Base-by-base conservation (phyloP, 2,113 vertebrate genomes). In the Oryzias curvinotus region DNA sequence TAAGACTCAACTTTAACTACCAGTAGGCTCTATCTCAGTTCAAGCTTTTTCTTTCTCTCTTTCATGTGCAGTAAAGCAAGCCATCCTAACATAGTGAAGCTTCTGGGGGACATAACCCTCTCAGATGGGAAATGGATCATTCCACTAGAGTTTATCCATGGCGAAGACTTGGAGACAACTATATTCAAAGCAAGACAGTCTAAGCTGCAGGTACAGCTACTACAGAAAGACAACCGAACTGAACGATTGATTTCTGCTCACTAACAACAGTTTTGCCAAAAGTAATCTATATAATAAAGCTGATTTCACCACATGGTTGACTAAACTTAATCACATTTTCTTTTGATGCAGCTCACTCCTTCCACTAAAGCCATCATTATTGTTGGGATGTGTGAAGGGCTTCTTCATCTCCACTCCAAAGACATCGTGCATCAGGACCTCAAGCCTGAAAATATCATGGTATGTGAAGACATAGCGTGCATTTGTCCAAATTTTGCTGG, bases 371-470 rank as follows among this genome's bases (percentile, higher is more conserved):
- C 73, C 26, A 90, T 71, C 4, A 91, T 92, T 62, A 90, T 91
- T 19, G 30, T 65, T 0, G 91, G 91, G 6, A 92, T 92, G 91
- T 91, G 91, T 73, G 89, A 91, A 56, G 91, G 91, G 5, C 73
- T 92, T 65, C 57, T 57, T 49, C 74, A 87, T 64, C 89, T 92
- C 36, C 91, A 92, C 69, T 67, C 55, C 52, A 88, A 75, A 69
- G 88, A 91, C 43, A 80, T 92, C 10, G 91, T 92, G 60, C 91
- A 92, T 78, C 91, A 92, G 77, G 91, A 92, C 62, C 88, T 92
- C 41, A 92, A 92, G 75, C 91, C 91, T 57, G 91, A 92, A 57
- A 92, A 92, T 71, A 88, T 92, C 72, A 92, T 92, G 91, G 91
- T 92, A 73, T 90, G 88, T 58, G 7, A 21, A 69, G 12, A 13